phyloP scores from a whole-genome alignment of 2,797 vertebrate species.

The Catostomus latipinnis region DNA sequence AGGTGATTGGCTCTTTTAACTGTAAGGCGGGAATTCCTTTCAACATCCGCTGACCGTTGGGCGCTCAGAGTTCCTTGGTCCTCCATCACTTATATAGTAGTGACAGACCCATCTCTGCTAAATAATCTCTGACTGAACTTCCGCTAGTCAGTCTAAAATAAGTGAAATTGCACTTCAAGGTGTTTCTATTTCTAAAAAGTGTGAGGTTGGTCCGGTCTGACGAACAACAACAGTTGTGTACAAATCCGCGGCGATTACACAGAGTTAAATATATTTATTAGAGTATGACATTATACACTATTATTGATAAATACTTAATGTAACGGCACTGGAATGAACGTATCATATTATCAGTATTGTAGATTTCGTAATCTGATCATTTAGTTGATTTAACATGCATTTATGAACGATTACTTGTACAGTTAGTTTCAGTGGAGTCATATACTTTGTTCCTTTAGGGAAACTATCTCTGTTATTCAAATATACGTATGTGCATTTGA shows the following conservation, averaged over 20 bases:
- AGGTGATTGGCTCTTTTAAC: too few relatives aligned
- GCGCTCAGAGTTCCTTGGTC: too few relatives aligned
- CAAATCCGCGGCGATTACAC: neutral
- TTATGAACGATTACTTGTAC: too few relatives aligned
- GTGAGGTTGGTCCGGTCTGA: neutral
- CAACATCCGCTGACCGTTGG: too few relatives aligned
- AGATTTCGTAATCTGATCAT: too few relatives aligned
- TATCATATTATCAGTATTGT: neutral
- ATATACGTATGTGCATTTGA: neutral
- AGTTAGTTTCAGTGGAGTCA: too few relatives aligned
- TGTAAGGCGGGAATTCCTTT: too few relatives aligned
- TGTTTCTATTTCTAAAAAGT: neutral
- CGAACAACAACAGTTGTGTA: neutral
- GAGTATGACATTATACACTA: neutral
- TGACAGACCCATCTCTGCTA: too few relatives aligned
- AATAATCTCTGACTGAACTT: too few relatives aligned
- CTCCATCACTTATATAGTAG: too few relatives aligned
- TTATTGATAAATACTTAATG: neutral
- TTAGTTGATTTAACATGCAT: neutral
- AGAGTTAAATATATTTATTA: neutral
- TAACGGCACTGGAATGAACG: neutral
- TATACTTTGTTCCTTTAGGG: too few relatives aligned
- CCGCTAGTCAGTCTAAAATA: accelerated
- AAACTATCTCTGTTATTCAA: neutral
- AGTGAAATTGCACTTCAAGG: neutral